Evolutionary conservation across 2,888 invertebrate genomes (phyloP).

Genomic region (Mythimna ferrago): DNA sequence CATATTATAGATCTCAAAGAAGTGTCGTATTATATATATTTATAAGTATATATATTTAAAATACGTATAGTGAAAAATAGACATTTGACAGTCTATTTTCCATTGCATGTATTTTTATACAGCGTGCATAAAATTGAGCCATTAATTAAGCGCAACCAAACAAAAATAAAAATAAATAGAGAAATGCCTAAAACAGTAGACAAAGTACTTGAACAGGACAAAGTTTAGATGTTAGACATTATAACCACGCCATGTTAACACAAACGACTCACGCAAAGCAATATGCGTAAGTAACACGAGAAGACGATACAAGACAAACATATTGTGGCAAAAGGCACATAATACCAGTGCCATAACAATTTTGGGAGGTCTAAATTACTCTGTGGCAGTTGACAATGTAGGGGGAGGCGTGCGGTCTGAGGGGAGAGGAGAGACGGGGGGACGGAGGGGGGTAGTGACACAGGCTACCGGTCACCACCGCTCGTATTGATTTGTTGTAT

Average conservation of each 20-base stretch:
- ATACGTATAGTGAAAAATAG: too few relatives aligned
- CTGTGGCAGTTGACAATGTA: constrained; percentile 89
- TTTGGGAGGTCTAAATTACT: constrained; percentile 81
- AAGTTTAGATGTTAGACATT: constrained; percentile 49
- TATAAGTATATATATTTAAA: too few relatives aligned
- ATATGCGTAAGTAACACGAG: constrained; percentile 59
- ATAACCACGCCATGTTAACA: constrained; percentile 51
- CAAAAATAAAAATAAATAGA: not conserved
- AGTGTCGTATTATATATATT: too few relatives aligned
- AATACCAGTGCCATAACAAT: constrained; percentile 72
- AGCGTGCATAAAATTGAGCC: not conserved
- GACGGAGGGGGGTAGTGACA: constrained; percentile 85
- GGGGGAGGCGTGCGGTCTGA: constrained; percentile 88
- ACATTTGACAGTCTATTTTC: too few relatives aligned
- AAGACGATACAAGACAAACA: constrained; percentile 62
- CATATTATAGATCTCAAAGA: too few relatives aligned
- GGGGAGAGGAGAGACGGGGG: constrained; percentile 72
- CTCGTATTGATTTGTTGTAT: constrained; percentile 92
- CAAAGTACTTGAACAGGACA: constrained; percentile 16
- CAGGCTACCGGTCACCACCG: constrained; percentile 91
- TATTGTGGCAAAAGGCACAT: constrained; percentile 68
- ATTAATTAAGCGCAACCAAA: too few relatives aligned
- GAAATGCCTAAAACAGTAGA: constrained; percentile 8
- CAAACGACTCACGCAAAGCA: constrained; percentile 51
- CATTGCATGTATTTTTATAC: not conserved